These are phyloP conservation scores for Coecobrya sp. DNA, from an alignment of 2,888 invertebrate genomes.

Conservation along the genomic window DNA sequence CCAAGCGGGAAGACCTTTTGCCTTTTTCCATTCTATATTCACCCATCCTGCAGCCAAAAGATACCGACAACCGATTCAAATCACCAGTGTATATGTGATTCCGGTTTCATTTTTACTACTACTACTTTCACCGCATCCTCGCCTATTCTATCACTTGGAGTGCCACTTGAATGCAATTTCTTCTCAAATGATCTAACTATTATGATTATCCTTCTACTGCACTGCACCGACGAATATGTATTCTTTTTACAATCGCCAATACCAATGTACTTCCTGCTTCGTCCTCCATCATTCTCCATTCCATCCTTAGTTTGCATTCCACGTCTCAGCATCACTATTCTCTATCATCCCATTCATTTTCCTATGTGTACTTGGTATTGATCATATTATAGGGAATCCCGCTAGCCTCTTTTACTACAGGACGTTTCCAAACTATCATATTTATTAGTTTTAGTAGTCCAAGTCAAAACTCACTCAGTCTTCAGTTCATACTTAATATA, in stretches of 20 bases:
- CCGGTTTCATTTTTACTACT: neutral
- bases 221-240: slow-evolving; percentile 85
- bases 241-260: slow-evolving; percentile 87
- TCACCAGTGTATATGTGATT: neutral
- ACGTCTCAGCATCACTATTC: slow-evolving; percentile 61
- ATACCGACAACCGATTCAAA: neutral
- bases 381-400: slow-evolving; percentile 19
- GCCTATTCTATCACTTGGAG: neutral
- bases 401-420: too few species aligned
- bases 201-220: slow-evolving; percentile 62
- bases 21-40: neutral
- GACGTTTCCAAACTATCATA: too few species aligned
- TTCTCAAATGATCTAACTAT: slow-evolving; percentile 13
- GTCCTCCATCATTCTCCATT: slow-evolving; percentile 88
- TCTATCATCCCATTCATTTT: slow-evolving; percentile 66
- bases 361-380: neutral
- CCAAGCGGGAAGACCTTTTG: slow-evolving; percentile 37
- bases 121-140: neutral
- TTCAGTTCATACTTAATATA: too few species aligned
- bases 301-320: slow-evolving; percentile 64
- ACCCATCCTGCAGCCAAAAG: slow-evolving; percentile 17
- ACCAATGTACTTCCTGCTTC: slow-evolving; percentile 91
- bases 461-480: too few species aligned
- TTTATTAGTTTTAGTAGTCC: too few species aligned
- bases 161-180: slow-evolving; percentile 58